phyloP scores from a whole-genome alignment of 2,113 vertebrate species.

The Serinus canaria region DNA sequence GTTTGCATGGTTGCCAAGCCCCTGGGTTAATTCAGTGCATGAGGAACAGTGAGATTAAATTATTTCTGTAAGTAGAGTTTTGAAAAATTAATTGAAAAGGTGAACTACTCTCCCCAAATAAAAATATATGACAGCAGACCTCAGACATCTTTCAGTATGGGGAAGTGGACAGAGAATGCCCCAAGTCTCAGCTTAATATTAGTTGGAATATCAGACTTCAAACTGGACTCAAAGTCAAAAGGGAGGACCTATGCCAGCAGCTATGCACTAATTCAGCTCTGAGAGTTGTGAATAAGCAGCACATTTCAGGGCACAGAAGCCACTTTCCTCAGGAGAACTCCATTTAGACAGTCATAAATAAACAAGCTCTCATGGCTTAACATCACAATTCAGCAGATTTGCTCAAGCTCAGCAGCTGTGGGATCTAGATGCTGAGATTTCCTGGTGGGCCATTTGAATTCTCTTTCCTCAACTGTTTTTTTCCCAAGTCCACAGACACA shows the following conservation, averaged over 20 bases:
- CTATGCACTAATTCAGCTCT: not conserved
- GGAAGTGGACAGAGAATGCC: not conserved
- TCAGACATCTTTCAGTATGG: not conserved
- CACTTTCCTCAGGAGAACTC: not conserved
- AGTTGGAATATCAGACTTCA: not conserved
- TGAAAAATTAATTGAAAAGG: constrained; percentile 34
- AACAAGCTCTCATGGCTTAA: not conserved
- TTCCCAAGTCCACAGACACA: not conserved
- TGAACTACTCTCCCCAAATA: not conserved
- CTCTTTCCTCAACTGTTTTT: not conserved
- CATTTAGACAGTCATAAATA: not conserved
- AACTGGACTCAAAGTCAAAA: not conserved
- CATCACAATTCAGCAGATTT: not conserved
- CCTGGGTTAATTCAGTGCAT: not conserved
- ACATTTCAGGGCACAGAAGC: not conserved
- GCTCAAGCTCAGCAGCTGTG: not conserved
- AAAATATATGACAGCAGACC: not conserved
- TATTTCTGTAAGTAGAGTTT: not conserved
- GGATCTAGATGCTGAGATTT: not conserved
- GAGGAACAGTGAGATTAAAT: not conserved
- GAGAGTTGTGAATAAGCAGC: not conserved
- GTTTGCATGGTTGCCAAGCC: not conserved
- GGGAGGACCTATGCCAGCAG: not conserved
- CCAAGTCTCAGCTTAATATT: not conserved
- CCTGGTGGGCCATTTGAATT: not conserved